Conservation (phyloP, 2,888 invertebrate species). For the Lacanobia oleracea region DNA sequence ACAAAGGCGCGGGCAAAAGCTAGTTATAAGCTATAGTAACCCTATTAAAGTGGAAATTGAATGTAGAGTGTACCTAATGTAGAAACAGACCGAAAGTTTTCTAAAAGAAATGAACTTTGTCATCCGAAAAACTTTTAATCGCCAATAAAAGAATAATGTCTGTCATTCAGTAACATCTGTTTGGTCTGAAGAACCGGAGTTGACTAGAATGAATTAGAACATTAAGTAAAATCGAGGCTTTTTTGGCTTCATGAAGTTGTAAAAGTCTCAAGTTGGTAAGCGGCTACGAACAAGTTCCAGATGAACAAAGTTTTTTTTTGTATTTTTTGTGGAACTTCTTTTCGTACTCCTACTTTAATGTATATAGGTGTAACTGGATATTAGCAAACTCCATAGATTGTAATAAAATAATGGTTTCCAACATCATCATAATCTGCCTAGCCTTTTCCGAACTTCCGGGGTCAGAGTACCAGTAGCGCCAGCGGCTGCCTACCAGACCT, state of each 20-base stretch:
- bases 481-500: too few species aligned
- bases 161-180: background rate
- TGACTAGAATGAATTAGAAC: slow-evolving; percentile 1
- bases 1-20: too few species aligned
- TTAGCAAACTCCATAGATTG: too few species aligned
- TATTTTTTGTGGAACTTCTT: background rate
- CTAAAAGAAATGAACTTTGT: background rate
- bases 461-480: too few species aligned
- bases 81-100: background rate
- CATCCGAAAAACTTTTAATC: background rate
- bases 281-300: background rate
- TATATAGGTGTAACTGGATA: too few species aligned
- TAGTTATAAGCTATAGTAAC: too few species aligned
- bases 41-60: too few species aligned
- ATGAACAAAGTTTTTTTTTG: background rate
- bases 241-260: slow-evolving; percentile 5
- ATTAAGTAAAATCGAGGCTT: slow-evolving; percentile 1
- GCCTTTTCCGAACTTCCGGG: too few species aligned
- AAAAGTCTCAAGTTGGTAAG: background rate
- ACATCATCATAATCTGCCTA: too few species aligned
- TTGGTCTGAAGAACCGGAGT: background rate
- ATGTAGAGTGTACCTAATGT: too few species aligned
- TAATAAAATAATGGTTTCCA: too few species aligned
- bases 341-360: too few species aligned
- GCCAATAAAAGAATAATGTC: background rate